Evolutionary conservation across 2,888 invertebrate genomes (phyloP).

Genomic region (Colostygia pectinataria): DNA sequence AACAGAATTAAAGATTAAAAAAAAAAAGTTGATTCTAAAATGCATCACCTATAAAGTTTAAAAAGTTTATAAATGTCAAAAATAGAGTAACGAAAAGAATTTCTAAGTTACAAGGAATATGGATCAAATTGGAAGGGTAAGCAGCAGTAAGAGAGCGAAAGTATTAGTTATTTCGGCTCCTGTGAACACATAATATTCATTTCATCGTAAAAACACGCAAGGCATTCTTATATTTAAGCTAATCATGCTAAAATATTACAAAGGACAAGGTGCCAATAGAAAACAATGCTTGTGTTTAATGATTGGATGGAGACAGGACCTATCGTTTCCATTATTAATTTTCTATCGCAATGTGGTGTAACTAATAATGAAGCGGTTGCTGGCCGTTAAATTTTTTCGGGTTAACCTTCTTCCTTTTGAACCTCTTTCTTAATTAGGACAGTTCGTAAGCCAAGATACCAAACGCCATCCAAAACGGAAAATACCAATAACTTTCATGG

Average conservation of each 20-base stretch:
- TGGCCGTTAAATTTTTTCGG: too few relatives aligned
- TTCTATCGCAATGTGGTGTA: conserved; percentile 7
- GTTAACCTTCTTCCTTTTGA: too few relatives aligned
- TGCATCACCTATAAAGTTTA: background rate
- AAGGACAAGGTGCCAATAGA: conserved; percentile 61
- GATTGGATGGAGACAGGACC: conserved; percentile 31
- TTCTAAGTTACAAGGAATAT: conserved; percentile 29
- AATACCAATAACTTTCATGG: too few relatives aligned
- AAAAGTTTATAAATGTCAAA: background rate
- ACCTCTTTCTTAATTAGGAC: too few relatives aligned
- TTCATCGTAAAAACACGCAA: conserved; percentile 16
- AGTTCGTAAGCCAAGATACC: too few relatives aligned
- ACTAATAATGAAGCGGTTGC: conserved; percentile 28
- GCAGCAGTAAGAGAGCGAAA: conserved; percentile 29
- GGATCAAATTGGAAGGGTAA: conserved; percentile 25
- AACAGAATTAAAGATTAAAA: too few relatives aligned
- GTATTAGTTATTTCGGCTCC: conserved; percentile 22
- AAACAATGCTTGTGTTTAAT: conserved; percentile 54
- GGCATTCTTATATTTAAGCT: conserved; percentile 42
- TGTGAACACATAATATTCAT: conserved; percentile 15
- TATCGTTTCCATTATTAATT: conserved; percentile 1
- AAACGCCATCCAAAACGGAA: too few relatives aligned
- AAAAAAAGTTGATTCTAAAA: too few relatives aligned
- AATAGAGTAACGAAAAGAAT: background rate
- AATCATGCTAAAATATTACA: conserved; percentile 56